Evolutionary conservation across 2,113 vertebrate species (phyloP), one percentile per base, ranked within the genome.

Genomic region (Otus sunia): DNA sequence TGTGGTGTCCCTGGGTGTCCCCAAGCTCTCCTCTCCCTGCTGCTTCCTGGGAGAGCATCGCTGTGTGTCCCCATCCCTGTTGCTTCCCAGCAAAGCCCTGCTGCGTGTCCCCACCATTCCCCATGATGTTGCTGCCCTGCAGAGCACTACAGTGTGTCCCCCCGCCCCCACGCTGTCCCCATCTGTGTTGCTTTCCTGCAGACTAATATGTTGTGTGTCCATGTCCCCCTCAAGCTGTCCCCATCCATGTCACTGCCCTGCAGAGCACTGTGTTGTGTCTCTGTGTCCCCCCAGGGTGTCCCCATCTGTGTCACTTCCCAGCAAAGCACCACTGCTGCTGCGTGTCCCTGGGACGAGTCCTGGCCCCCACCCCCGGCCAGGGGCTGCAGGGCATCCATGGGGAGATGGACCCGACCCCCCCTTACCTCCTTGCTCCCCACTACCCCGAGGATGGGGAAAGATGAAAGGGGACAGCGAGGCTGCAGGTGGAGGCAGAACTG

Each of bases 391-490:
- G 41, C 32, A 20, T 21, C 43, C 21, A 18, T 4, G 26, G 76
- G 69, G 60, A 43, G 67, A 37, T 17, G 73, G 59, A n/a, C 27
- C 58, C 4, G 15, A 13, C 8, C 5, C 13, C 11, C 36, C 59
- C n/a, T 43, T 17, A 43, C 43, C 43, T 16, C 43, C 43, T 43
- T 15, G 43, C 43, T 36, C 13, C 5, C 22, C 29, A 5, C 52
- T 43, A 21, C 15, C 26, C 12, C 34, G 3, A 41, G 12, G 4
- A 11, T 0, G 0, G 27, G 37, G 60, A 32, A 19, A 29, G 20
- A 20, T 0, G 0, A 3, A 22, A 41, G 29, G 43, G 62, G 43
- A 30, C 0, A 2, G 23, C 0, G 13, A 80, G 47, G 73, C 32
- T 45, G 53, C 16, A 21, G 15, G 21, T 27, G 67, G 58, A 71